phyloP scores from a whole-genome alignment of 2,888 invertebrate species.

The Eupeodes luniger region DNA sequence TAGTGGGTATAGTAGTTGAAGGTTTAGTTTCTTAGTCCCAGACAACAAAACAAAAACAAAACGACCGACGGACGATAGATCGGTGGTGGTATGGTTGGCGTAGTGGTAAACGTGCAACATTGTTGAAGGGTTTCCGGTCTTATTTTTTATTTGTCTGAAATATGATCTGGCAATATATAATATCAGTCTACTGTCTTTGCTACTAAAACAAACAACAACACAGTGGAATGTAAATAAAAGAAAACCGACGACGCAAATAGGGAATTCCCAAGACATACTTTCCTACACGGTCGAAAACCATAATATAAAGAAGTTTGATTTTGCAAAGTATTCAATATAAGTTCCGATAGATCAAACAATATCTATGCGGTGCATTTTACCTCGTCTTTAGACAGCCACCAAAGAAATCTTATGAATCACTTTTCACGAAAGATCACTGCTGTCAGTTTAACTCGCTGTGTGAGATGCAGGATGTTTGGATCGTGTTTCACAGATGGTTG shows the following conservation, averaged over 20 bases:
- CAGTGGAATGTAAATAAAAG: background rate
- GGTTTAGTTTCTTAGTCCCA: constrained; percentile 48
- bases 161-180: constrained; percentile 33
- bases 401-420: constrained; percentile 51
- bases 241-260: background rate
- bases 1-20: constrained; percentile 24
- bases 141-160: constrained; percentile 41
- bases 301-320: constrained; percentile 12
- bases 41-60: constrained; percentile 32
- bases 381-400: background rate
- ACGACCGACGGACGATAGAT: background rate
- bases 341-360: constrained; percentile 6
- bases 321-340: constrained; percentile 23
- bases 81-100: constrained; percentile 2
- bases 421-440: constrained; percentile 59
- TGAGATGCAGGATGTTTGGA: constrained; percentile 66
- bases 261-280: constrained; percentile 51
- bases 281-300: background rate
- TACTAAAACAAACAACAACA: background rate
- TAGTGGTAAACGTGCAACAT: constrained; percentile 35
- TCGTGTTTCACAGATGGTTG: constrained; percentile 67
- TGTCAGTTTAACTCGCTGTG: constrained; percentile 39
- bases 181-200: constrained; percentile 28
- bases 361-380: background rate
- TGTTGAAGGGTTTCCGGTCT: constrained; percentile 61